phyloP scores from a whole-genome alignment of 2,797 vertebrate genomes.

The Sebastes variabilis region DNA sequence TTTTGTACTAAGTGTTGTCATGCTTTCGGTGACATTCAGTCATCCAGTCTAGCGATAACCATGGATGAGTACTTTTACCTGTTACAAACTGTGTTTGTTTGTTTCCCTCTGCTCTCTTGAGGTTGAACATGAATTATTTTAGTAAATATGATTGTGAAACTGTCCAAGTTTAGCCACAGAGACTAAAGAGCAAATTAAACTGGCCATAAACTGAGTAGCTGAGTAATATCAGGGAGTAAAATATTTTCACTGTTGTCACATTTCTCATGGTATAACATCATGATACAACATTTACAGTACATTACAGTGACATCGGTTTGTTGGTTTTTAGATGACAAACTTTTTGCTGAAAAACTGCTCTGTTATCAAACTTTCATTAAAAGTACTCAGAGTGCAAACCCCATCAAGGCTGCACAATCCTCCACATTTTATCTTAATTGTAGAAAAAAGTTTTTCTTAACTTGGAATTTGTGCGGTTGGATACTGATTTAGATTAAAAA shows the following conservation, averaged over 20 bases:
- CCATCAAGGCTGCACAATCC: not conserved
- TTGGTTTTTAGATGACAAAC: not conserved
- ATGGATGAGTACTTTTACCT: not conserved
- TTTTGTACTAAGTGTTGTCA: not conserved
- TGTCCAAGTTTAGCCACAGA: not conserved
- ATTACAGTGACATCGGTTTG: not conserved
- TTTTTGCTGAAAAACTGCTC: not conserved
- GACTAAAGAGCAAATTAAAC: not conserved
- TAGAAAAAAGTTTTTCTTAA: not conserved
- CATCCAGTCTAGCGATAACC: not conserved
- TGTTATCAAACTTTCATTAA: not conserved
- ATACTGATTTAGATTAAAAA: not conserved
- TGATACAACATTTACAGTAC: not conserved
- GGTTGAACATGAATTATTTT: not conserved
- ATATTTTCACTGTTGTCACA: not conserved
- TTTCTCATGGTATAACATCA: not conserved
- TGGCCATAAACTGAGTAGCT: not conserved
- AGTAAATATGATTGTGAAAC: not conserved
- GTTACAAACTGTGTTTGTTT: not conserved
- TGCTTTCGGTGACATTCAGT: not conserved
- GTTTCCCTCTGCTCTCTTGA: not conserved
- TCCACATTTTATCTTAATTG: not conserved
- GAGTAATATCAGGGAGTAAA: not conserved
- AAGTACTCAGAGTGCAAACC: not conserved
- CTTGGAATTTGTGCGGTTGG: not conserved